A percentile compares a stretch with the other conserved stretches of the same genome.
These are phyloP conservation scores for Neocrepidodera transversa DNA, from an alignment of 2,888 invertebrate genomes.

Conservation along the genomic window DNA sequence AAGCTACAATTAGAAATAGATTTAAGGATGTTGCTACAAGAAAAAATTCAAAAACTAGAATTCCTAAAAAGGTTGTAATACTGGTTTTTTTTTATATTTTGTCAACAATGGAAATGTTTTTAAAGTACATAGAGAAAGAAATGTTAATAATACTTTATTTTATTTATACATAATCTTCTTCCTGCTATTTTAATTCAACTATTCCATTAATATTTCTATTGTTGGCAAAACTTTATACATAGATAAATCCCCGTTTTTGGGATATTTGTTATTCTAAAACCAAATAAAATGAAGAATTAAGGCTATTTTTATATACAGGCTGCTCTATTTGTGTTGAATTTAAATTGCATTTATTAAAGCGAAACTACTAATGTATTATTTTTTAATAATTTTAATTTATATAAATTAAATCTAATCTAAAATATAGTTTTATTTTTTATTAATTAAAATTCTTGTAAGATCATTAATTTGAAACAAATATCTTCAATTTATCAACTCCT, in stretches of 20 bases:
- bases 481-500: too few species aligned
- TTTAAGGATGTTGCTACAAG: conserved; percentile 70
- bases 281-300: background rate
- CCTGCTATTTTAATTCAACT: too few species aligned
- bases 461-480: too few species aligned
- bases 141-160: background rate
- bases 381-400: background rate
- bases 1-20: conserved; percentile 70
- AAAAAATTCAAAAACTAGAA: conserved; percentile 75
- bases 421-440: too few species aligned
- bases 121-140: background rate
- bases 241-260: background rate
- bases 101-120: background rate
- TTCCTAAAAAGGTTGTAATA: background rate
- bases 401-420: background rate
- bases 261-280: background rate
- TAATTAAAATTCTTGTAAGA: too few species aligned
- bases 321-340: background rate
- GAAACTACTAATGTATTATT: background rate
- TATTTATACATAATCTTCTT: background rate
- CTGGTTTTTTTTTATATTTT: background rate
- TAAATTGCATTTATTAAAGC: background rate
- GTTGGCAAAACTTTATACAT: background rate
- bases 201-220: background rate
- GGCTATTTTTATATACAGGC: background rate